phyloP scores from a whole-genome alignment of 2,888 invertebrate species.

The Drosophila atroscutellata region DNA sequence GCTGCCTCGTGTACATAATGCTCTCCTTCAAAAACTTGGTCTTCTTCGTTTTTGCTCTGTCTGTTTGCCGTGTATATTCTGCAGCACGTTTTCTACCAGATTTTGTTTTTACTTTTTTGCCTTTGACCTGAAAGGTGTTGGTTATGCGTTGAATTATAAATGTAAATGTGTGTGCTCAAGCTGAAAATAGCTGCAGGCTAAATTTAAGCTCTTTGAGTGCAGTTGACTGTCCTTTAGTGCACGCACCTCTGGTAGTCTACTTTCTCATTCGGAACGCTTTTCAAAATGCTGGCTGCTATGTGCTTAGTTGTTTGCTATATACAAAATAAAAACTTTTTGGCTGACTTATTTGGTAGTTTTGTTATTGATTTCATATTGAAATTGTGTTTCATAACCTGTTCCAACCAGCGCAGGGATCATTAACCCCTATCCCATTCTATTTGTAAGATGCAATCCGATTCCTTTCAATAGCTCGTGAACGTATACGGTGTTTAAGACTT shows the following conservation, averaged over 20 bases:
- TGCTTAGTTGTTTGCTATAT: background rate
- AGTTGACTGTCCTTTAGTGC: constrained; percentile 8
- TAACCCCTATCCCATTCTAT: constrained; percentile 8
- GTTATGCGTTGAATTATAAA: constrained; percentile 58
- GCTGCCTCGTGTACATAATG: constrained; percentile 1
- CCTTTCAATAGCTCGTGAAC: background rate
- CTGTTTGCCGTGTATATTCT: constrained; percentile 20
- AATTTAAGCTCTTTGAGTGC: constrained; percentile 46
- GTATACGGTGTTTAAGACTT: background rate
- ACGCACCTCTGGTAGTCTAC: background rate
- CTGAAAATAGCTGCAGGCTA: constrained; percentile 57
- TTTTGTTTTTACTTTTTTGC: constrained; percentile 6
- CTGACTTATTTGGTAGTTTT: background rate
- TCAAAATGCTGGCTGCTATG: constrained; percentile 2
- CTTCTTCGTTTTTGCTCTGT: constrained; percentile 10
- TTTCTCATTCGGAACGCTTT: background rate
- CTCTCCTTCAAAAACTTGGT: constrained; percentile 8
- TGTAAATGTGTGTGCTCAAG: constrained; percentile 63
- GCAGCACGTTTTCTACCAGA: constrained; percentile 4
- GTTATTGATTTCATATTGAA: constrained; percentile 8
- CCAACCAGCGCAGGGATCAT: constrained; percentile 20
- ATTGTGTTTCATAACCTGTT: background rate
- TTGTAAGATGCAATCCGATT: background rate
- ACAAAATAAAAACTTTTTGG: background rate
- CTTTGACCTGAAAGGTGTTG: constrained; percentile 32